Conservation (phyloP, 2,113 vertebrate genomes). For the Corydoras sp. region DNA sequence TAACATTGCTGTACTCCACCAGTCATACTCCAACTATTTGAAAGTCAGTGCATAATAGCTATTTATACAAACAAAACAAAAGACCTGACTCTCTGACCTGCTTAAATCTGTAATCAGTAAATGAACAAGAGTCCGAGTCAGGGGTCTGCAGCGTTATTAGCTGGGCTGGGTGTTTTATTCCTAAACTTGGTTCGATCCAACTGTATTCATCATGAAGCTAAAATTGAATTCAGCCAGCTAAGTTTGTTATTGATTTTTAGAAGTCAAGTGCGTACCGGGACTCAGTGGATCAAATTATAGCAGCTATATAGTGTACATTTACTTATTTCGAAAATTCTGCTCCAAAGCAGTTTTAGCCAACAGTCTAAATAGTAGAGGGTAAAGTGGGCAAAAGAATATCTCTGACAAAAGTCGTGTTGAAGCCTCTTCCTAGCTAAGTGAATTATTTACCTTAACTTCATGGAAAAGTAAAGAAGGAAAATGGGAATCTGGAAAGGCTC, state of each 20-base stretch:
- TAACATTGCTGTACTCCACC: no score
- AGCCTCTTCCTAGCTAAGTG: no score
- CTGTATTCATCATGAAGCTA: not conserved
- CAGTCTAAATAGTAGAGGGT: no score
- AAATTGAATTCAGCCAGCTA: not conserved
- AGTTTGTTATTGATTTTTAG: not conserved
- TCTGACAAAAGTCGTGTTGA: no score
- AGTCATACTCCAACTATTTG: not conserved
- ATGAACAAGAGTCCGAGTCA: not conserved
- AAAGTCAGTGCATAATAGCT: not conserved
- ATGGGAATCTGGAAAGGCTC: no score
- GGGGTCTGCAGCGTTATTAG: not conserved
- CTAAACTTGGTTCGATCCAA: not conserved
- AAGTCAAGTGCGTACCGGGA: not conserved
- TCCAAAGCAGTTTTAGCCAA: not conserved
- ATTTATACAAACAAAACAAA: not conserved
- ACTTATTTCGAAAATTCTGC: not conserved
- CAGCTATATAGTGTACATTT: not conserved
- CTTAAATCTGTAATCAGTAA: conserved; percentile 1
- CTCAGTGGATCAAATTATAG: not conserved
- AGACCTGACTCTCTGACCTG: not conserved
- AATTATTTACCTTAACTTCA: no score
- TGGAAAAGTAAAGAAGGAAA: no score
- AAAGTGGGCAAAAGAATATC: no score
- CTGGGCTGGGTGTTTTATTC: not conserved